Evolutionary conservation across 2,797 vertebrate species (phyloP), one percentile per base, ranked within the genome.

Genomic region (Huso huso): DNA sequence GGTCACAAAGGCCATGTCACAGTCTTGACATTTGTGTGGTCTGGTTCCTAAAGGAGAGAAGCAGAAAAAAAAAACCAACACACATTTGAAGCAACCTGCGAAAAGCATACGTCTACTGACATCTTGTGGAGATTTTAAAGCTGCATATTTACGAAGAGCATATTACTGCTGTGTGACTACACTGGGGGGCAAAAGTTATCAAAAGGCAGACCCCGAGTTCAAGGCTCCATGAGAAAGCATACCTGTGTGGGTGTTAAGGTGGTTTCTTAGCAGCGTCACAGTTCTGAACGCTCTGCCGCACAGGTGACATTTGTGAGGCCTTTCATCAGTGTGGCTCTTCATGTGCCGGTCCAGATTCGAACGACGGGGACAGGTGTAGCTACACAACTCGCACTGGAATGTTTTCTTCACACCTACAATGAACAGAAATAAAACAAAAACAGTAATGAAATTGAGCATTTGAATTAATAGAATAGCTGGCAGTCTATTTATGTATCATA

Each of bases 191-290:
- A 58, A 15, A 69, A 10, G 69, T 9, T 2, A 59, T 48, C 61
- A 37, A 57, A 0, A 48, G 49, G 10, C 2, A 0, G 48, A 37
- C 1, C 66, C 64, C 62, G 69, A 72, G 58, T 37, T 37, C 5
- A 4, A 37, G 37, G 37, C 37, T 37, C 37, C 37, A 5, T 37
- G 37, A 11, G 62, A 63, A 15, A 37, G 37, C 37, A 37, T 78
- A 96, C 96, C 96, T 81, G 96, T 98, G 82, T 99, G 96, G 72
- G 96, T 98, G 78, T 99, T 99, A 74, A 99, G 95, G 77, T 98
- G 95, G 82, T 98, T 98, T 79, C 96, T 92, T 79, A 99, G 89
- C 81, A 99, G 86, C 0, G 96, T 99, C 76, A 99, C 96, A 2
- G 96, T 99, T 80, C 96, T 91, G 79, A 99, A 98, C 74, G 96